phyloP scores from a whole-genome alignment of 2,113 vertebrate genomes.

The Excalfactoria chinensis region DNA sequence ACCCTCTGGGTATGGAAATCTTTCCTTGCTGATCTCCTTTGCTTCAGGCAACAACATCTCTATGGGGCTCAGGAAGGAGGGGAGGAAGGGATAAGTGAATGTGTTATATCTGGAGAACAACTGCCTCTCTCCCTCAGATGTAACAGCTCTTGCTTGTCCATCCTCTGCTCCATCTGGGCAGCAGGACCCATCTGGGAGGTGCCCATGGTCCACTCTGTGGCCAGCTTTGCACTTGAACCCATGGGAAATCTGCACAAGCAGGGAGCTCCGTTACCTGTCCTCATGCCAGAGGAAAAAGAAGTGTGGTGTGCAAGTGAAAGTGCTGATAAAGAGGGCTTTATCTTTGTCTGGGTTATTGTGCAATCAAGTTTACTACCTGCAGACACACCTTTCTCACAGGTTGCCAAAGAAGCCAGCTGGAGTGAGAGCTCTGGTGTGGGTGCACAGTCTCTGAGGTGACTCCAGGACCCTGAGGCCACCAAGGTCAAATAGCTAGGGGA shows the following conservation, averaged over 20 bases:
- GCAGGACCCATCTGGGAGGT: neutral
- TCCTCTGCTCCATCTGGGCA: neutral
- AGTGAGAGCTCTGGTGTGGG: neutral
- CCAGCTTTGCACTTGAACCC: neutral
- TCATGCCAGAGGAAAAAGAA: neutral
- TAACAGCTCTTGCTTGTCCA: accelerated
- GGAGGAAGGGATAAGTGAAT: neutral
- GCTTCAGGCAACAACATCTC: neutral
- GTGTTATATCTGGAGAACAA: neutral
- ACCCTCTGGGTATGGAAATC: neutral
- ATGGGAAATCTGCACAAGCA: neutral
- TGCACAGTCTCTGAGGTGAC: accelerated
- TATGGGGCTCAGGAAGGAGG: neutral
- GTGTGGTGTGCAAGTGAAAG: accelerated
- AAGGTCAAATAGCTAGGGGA: neutral
- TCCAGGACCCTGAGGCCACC: neutral
- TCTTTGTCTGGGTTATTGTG: neutral
- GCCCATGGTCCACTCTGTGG: accelerated
- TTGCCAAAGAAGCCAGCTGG: neutral
- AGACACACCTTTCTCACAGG: neutral
- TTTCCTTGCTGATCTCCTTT: neutral
- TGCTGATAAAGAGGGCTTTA: conserved; percentile 3
- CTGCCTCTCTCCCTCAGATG: neutral
- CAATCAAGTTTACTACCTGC: neutral
- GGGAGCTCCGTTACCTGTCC: neutral